Evolutionary conservation across 2,113 vertebrate species (phyloP), one percentile per base, ranked within the genome.

Genomic region (Ammodytes dubius): DNA sequence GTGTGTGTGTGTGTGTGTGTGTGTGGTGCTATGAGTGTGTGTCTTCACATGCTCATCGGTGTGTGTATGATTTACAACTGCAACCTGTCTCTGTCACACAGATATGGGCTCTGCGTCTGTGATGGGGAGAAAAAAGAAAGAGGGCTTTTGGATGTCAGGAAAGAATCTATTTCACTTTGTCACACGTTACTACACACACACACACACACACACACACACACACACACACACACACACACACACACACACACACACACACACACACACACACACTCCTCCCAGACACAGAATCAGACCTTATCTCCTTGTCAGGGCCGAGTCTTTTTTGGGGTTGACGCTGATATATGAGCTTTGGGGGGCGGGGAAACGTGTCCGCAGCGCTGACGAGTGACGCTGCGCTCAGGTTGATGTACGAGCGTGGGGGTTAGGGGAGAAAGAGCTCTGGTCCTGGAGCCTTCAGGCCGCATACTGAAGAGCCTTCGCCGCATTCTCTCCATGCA

Each of bases 241-340:
- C n/a, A 85, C 82, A 83, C 57, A 70, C 77, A 74, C 50, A 75
- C 74, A 73, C 65, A 85, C 56, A 78, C 61, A 83, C 57, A 70
- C 77, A 74, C 50, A 75, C 74, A 73, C 65, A 85, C 56, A 78
- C 58, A 75, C 27, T 27, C 27, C 56, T 82, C 79, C 43, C 70
- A 87, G 67, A 88, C 79, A 87, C 90, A 86, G 77, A 89, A 75
- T 75, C 85, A 87, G 79, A 90, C 86, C 91, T 88, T 92, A 92
- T 92, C 85, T 87, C 79, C 83, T 83, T 87, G 91, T 93, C 93
- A 81, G 61, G 27, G 69, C 61, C 4, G 19, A 70, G 77, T 81
- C 86, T 91, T 90, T 92, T 91, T 87, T 85, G 68, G 91, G 84
- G 70, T 50, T 92, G 94, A 93, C 86, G 75, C 85, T 95, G 94